Evolutionary conservation across 2,113 vertebrate genomes (phyloP).

Genomic region (Labrus mixtus): DNA sequence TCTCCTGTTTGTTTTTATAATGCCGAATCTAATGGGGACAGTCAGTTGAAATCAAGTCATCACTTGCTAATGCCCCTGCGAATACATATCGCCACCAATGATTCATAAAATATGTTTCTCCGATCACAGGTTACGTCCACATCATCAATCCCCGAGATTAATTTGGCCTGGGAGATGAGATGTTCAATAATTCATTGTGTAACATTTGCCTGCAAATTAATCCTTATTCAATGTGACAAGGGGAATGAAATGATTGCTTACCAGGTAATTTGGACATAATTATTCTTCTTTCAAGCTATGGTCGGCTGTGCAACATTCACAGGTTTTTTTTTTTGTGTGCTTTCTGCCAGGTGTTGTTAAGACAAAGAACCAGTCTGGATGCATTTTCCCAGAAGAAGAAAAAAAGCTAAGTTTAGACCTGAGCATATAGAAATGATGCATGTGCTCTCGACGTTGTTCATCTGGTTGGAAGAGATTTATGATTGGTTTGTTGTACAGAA

Average conservation of each 20-base stretch:
- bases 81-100: conserved; percentile 46
- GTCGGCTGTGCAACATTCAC: conserved; percentile 40
- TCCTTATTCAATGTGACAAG: conserved; percentile 79
- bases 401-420: conserved; percentile 66
- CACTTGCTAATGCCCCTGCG: conserved; percentile 54
- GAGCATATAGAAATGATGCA: conserved; percentile 58
- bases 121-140: conserved; percentile 74
- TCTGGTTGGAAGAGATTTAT: conserved; percentile 55
- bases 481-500: conserved; percentile 42
- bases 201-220: conserved; percentile 82
- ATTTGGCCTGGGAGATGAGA: conserved; percentile 77
- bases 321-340: conserved; percentile 7
- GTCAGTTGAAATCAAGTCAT: conserved; percentile 69
- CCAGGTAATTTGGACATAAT: conserved; percentile 80
- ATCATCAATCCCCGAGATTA: conserved; percentile 80
- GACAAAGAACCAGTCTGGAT: conserved; percentile 42
- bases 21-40: conserved; percentile 55
- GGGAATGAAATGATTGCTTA: conserved; percentile 81
- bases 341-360: conserved; percentile 66
- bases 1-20: conserved; percentile 66
- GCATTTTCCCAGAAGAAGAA: conserved; percentile 67
- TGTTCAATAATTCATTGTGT: conserved; percentile 83
- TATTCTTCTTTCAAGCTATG: conserved; percentile 73
- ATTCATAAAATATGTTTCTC: conserved; percentile 67
- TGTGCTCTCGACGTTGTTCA: conserved; percentile 59